Base-by-base conservation (phyloP, 2,797 vertebrate genomes). In the Clarias pachynema region DNA sequence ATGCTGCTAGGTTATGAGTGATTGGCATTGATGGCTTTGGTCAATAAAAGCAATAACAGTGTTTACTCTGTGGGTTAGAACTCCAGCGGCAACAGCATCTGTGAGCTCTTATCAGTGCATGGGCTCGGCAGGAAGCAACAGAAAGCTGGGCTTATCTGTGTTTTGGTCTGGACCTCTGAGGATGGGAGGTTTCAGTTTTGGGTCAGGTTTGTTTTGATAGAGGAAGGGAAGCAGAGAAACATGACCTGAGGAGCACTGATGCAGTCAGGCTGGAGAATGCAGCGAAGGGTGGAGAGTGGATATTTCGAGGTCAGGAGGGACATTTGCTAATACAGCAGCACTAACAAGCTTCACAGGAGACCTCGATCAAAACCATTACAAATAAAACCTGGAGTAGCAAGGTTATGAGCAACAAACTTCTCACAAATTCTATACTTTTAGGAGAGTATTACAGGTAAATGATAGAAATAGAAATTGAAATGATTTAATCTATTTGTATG, bases 121-220 rank as follows among this genome's bases (percentile, higher is more conserved):
- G 26, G 63, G 79, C 89, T 89, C 89, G 89, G 89, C 89, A 90
- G 89, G 89, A 91, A 90, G 89, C 88, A 87, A 84, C 88, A 90
- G 86, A 89, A 89, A 89, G 88, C 86, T 66, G 26, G 83, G 82
- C 91, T 90, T 90, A 90, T 91, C 91, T 86, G 79, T 87, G 86
- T 90, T 87, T 90, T 88, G 87, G 88, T 86, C 86, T 90, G 83
- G 84, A 86, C 80, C 83, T 85, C 72, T 74, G 86, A 89, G 87
- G 81, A 87, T 75, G 79, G 44, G 83, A 84, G 81, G 81, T 81
- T 87, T 81, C 82, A 84, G 80, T 69, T 79, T 83, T 78, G 66
- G 86, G 88, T 85, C 68, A 66, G 82, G 79, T 82, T 84, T 90
- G 86, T 88, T 89, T 86, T 87, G 66, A 84, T 81, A 80, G 85